Evolutionary conservation across 2,113 vertebrate genomes (phyloP).

Genomic region (Burhinus oedicnemus): DNA sequence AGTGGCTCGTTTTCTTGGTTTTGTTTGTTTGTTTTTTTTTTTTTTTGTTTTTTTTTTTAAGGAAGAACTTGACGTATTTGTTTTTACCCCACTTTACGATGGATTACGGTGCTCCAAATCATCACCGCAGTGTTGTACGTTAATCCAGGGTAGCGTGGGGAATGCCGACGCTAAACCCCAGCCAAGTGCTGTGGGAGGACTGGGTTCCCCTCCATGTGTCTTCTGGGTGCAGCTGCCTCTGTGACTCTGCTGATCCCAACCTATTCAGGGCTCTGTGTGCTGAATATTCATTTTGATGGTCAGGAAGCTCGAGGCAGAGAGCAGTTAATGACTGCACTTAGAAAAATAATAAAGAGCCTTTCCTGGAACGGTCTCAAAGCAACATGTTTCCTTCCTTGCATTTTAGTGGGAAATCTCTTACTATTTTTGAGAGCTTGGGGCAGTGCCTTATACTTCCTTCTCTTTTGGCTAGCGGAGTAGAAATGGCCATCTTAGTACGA

Average conservation of each 20-base stretch:
- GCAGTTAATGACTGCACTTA: background rate
- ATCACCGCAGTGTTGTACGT: accelerated
- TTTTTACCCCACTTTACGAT: accelerated
- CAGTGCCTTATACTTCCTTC: background rate
- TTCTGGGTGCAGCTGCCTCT: background rate
- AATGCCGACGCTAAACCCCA: accelerated
- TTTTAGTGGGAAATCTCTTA: conserved; percentile 8
- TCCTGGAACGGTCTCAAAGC: conserved; percentile 31
- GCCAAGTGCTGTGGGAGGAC: background rate
- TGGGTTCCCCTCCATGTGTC: accelerated
- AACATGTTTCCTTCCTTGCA: conserved; percentile 50
- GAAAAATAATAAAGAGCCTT: background rate
- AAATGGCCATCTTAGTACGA: background rate
- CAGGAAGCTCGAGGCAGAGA: background rate
- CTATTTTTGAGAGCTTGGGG: background rate
- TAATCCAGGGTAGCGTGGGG: background rate
- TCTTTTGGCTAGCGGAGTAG: background rate
- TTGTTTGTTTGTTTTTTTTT: too few relatives aligned
- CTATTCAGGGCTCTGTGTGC: accelerated
- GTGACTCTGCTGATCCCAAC: background rate
- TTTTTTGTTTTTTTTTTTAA: background rate
- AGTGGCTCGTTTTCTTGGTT: background rate
- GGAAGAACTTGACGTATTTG: accelerated
- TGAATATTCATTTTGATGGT: accelerated
- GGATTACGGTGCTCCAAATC: accelerated